Percentiles rank a stretch among this genome's conserved stretches.
Conservation (phyloP, 37 sponge, comb jelly and placozoan genomes). For the Aphrocallistes beatrix region DNA sequence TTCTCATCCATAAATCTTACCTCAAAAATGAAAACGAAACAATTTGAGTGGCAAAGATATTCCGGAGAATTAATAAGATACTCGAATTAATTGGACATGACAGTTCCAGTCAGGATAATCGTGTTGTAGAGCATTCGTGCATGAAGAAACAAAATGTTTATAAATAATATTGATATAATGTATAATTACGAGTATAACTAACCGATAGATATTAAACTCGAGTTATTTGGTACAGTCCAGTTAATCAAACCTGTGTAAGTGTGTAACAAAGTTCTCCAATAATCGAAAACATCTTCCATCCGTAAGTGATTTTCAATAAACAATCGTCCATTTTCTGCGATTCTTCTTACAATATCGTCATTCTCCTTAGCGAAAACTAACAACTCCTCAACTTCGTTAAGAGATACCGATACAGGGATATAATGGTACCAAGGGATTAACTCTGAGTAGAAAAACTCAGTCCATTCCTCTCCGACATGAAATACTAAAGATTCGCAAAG, state of each 20-base stretch:
- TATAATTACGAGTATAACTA: no score
- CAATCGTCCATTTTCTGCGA: slow-evolving; percentile 58
- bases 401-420: slow-evolving; percentile 43
- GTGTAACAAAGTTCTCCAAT: slow-evolving; percentile 55
- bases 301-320: slow-evolving; percentile 51
- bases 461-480: slow-evolving; percentile 80
- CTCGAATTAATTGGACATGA: no score
- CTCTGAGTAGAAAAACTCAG: slow-evolving; percentile 69
- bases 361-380: slow-evolving; percentile 50
- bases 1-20: no score
- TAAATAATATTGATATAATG: no score
- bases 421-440: slow-evolving; percentile 81
- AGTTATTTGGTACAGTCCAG: no score
- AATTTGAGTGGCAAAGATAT: no score
- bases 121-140: no score
- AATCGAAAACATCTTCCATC: slow-evolving; percentile 46
- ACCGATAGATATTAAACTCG: no score
- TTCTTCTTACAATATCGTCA: slow-evolving; percentile 41
- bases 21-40: no score
- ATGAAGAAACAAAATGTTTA: no score
- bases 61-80: no score
- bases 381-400: slow-evolving; percentile 45
- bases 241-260: slow-evolving; percentile 32
- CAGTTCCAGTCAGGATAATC: no score
- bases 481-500: slow-evolving; percentile 70